Evolutionary conservation across 2,113 vertebrate genomes (phyloP), one percentile per base, ranked within the genome.

Genomic region (Carassius auratus): DNA sequence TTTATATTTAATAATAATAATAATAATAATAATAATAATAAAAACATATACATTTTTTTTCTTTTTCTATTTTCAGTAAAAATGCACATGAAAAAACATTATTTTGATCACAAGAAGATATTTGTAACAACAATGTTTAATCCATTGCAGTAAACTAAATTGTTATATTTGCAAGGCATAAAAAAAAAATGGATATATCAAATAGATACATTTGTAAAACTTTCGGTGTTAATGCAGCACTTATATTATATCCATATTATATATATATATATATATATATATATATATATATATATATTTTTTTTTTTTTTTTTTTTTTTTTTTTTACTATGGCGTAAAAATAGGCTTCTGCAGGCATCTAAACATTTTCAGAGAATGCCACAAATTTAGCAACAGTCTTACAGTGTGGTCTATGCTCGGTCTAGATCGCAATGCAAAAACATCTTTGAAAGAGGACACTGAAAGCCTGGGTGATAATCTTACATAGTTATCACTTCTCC

Each of bases 401-500:
- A n/a, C n/a, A 71, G 36, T 42, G 33, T n/a, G 9, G n/a, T 38
- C 62, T 33, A 66, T 81, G 48, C 78, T 45, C 2, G 17, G 8
- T 66, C 79, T 9, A 52, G 66, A 48, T 33, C 61, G 68, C 7
- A 66, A 66, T 23, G 13, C 38, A 30, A n/a, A 81, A 33, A 55
- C 2, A 2, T 80, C 59, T 64, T 66, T n/a, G 62, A 48, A 21
- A 69, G 79, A 68, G 79, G 45, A 69, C 50, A 69, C 15, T 62
- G 14, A 21, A 48, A 76, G 78, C 21, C 26, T 12, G 17, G 81
- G 81, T 59, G 81, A 62, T 86, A 81, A 75, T 64, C 55, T 74
- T 59, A 48, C 77, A 64, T 78, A 80, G 81, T 86, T 84, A 88
- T 13, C 71, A 76, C 87, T 77, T 81, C 76, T 75, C 50, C 50